A percentile compares a stretch with the other conserved stretches of the same genome.
phyloP scores from a whole-genome alignment of 2,797 vertebrate genomes.

The Falco rusticolus region DNA sequence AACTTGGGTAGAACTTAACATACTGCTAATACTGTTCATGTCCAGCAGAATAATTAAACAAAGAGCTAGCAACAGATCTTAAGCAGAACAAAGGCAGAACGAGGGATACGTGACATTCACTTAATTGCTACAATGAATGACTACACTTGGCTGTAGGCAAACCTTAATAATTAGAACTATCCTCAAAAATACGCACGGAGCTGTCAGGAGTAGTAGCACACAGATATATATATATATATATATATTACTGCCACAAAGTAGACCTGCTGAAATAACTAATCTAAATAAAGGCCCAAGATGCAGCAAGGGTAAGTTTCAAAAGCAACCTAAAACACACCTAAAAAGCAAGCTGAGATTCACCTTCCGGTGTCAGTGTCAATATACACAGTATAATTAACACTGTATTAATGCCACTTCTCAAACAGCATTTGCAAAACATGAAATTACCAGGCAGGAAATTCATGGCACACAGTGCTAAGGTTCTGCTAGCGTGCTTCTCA shows the following conservation, averaged over 20 bases:
- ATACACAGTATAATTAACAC: constrained; percentile 23
- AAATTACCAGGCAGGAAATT: not conserved
- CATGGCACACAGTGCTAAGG: not conserved
- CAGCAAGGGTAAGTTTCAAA: not conserved
- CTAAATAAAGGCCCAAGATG: not conserved
- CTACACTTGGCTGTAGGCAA: not conserved
- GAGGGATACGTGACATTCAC: not conserved
- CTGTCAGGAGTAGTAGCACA: not conserved
- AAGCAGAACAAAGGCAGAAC: not conserved
- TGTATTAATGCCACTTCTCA: not conserved
- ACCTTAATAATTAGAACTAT: not conserved
- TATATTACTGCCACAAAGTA: not conserved
- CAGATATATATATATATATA: not conserved
- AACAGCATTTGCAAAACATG: not conserved
- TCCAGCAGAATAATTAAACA: constrained; percentile 3
- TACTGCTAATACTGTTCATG: not conserved
- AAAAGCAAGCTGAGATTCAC: not conserved
- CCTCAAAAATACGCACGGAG: not conserved
- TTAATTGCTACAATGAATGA: not conserved
- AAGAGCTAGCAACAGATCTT: not conserved
- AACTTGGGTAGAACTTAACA: not conserved
- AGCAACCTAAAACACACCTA: not conserved
- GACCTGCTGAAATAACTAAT: not conserved
- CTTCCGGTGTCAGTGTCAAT: not conserved
- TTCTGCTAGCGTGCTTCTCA: not conserved